Conservation (phyloP, 2,113 vertebrate genomes). For the Gasterosteus aculeatus region DNA sequence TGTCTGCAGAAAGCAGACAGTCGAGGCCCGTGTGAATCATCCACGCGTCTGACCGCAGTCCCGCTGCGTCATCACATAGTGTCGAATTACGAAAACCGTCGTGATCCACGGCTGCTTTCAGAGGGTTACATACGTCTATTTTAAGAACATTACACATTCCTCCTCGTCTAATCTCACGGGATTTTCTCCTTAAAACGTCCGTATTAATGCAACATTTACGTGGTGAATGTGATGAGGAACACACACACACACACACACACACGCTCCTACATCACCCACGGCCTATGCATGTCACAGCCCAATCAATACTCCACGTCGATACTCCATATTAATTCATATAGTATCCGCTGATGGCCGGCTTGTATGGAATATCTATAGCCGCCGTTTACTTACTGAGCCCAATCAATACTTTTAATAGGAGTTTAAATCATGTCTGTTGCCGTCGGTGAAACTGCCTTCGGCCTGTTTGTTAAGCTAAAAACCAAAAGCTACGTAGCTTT, state of each 20-base stretch:
- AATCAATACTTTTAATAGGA: conserved; percentile 56
- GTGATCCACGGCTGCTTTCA: conserved; percentile 1
- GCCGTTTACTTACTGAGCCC: conserved; percentile 59
- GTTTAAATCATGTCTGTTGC: conserved; percentile 47
- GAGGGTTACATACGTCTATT: conserved; percentile 35
- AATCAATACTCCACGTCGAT: conserved; percentile 56
- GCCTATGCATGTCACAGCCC: conserved; percentile 41
- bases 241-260: conserved; percentile 10
- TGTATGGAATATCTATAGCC: conserved; percentile 41
- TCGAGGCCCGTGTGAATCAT: background rate
- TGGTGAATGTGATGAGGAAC: background rate
- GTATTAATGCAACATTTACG: conserved; percentile 5
- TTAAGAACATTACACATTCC: conserved; percentile 32
- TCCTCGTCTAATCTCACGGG: conserved; percentile 38
- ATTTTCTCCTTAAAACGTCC: conserved; percentile 18
- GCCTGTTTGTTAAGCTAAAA: conserved; percentile 32
- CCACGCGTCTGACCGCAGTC: background rate
- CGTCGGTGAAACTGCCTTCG: conserved; percentile 7
- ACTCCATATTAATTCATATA: conserved; percentile 54
- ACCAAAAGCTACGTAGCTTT: background rate
- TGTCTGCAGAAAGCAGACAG: background rate
- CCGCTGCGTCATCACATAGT: background rate
- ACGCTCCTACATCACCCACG: conserved; percentile 20
- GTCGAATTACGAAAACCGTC: conserved; percentile 12
- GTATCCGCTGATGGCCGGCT: conserved; percentile 22